phyloP scores from a whole-genome alignment of 2,888 invertebrate genomes.

The Andrena flavipes region DNA sequence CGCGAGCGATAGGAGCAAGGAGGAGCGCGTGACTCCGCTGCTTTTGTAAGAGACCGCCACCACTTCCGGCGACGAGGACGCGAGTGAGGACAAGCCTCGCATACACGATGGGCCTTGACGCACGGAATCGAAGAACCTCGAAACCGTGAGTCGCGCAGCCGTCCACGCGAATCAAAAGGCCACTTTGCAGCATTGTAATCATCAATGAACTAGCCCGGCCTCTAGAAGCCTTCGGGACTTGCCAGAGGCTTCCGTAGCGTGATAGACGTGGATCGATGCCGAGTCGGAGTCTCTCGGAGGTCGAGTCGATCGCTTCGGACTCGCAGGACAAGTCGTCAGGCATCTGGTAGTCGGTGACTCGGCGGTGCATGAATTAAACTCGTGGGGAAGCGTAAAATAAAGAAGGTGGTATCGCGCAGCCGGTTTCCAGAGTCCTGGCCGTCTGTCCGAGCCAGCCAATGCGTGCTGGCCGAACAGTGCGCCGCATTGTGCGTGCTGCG shows the following conservation, averaged over 20 bases:
- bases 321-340: conserved; percentile 29
- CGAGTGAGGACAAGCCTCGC: conserved; percentile 64
- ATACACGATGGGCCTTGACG: conserved; percentile 58
- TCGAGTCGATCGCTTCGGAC: neutral
- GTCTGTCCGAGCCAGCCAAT: conserved; percentile 53
- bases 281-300: neutral
- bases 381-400: conserved; percentile 42
- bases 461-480: conserved; percentile 67
- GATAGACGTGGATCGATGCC: neutral
- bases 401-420: conserved; percentile 59
- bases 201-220: neutral
- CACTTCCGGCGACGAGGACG: conserved; percentile 73
- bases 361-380: conserved; percentile 57
- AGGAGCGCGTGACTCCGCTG: conserved; percentile 27
- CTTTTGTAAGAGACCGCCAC: conserved; percentile 68
- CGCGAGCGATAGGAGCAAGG: conserved; percentile 20
- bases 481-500: conserved; percentile 67
- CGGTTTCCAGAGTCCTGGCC: conserved; percentile 63
- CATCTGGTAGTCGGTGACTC: conserved; percentile 62
- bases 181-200: too few relatives aligned
- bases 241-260: neutral
- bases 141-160: neutral
- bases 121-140: neutral
- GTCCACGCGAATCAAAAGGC: neutral
- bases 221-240: neutral